A percentile compares a stretch with the other conserved stretches of the same genome.
These are phyloP conservation scores for Vimba vimba DNA, from an alignment of 2,113 vertebrate genomes.

Conservation along the genomic window DNA sequence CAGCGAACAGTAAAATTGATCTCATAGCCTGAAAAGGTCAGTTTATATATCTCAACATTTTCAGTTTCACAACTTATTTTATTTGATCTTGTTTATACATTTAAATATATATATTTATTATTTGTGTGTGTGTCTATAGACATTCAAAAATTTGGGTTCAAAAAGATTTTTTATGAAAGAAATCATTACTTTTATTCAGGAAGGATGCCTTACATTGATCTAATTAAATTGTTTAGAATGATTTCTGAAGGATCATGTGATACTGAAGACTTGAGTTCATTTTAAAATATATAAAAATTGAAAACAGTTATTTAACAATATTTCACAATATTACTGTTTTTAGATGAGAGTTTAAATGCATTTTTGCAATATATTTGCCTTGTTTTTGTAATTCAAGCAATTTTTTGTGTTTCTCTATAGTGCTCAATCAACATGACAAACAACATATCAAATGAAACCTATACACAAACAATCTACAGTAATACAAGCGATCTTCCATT, in stretches of 20 bases:
- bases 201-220: background rate
- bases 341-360: background rate
- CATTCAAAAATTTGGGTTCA: background rate
- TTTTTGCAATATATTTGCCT: background rate
- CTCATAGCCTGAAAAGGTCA: background rate
- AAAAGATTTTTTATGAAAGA: background rate
- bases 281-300: background rate
- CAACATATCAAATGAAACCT: background rate
- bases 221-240: background rate
- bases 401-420: slow-evolving; percentile 16
- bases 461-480: background rate
- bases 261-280: background rate
- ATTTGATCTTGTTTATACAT: background rate
- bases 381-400: background rate
- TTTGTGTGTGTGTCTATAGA: background rate
- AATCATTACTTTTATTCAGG: background rate
- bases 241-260: background rate
- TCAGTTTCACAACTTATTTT: background rate
- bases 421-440: slow-evolving; percentile 19
- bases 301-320: background rate
- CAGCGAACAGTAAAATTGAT: background rate
- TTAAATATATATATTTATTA: background rate
- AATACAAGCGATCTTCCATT: background rate
- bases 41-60: background rate
- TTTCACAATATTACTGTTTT: background rate